Base-by-base conservation (phyloP, 2,113 vertebrate species). In the Athene noctua region DNA sequence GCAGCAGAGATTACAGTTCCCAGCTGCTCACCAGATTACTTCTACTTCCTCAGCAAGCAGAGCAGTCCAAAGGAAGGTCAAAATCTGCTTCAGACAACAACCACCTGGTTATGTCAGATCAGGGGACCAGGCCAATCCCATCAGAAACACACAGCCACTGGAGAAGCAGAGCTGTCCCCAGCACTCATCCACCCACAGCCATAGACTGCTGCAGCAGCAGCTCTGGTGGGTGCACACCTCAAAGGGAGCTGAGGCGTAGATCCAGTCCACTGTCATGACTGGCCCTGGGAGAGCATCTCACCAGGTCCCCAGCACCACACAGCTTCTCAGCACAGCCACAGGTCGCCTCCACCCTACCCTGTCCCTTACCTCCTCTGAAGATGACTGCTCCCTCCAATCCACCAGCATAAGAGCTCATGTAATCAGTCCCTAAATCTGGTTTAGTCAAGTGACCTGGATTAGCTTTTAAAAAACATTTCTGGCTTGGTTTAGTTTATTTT, bases 101-200 rank as follows among this genome's bases (percentile, higher is more conserved):
- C 6, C 10, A 61, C 30, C 7, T 18, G 18, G 29, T 52, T 57
- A 16, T 21, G 22, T 30, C 80, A 88, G 36, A 80, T 15, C 1
- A 1, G 27, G 27, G 22, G 11, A 47, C 44, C 6, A 30, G 9
- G 23, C 13, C 16, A 77, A 3, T 9, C 30, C 25, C 15, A 13
- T 29, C 66, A 95, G 65, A 21, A 49, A 13, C 11, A 38, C 1
- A 0, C 6, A 54, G 32, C 20, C 4, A 0, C 6, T 0, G 0
- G 51, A 67, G 38, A 32, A 57, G 18, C 36, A 59, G 11, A 51
- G 44, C 34, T 40, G 34, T 22, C 13, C 38, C 49, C 36, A 57
- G 34, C 4, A 2, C 11, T 26, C 44, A 58, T 5, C 36, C 1
- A 0, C 30, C 44, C 46, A 4, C 51, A 49, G 51, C 13, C 51